phyloP scores from a whole-genome alignment of 2,113 vertebrate genomes.

The Caracal caracal region DNA sequence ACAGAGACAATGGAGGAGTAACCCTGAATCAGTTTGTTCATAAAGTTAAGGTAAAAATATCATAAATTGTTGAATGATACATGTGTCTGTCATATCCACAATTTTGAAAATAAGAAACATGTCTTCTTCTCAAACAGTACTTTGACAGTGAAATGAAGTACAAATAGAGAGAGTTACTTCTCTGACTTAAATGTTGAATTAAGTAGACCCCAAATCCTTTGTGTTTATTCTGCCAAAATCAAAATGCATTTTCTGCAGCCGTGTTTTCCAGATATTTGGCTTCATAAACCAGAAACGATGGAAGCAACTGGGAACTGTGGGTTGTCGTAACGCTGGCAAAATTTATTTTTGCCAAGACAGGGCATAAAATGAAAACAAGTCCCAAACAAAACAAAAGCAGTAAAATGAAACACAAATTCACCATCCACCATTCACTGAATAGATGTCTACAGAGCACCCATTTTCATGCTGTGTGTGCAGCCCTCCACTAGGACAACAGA shows the following conservation, averaged over 20 bases:
- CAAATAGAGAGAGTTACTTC: neutral
- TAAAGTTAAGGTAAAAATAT: neutral
- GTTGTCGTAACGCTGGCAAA: neutral
- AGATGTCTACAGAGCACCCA: neutral
- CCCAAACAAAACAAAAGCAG: slow-evolving; percentile 31
- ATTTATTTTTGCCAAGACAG: neutral
- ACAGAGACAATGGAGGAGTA: neutral
- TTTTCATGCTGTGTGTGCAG: neutral
- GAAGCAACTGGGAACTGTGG: neutral
- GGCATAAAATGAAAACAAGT: neutral
- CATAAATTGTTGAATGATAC: neutral
- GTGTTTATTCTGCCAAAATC: neutral
- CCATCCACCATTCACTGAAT: neutral
- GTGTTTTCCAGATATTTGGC: neutral
- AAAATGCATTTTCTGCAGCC: neutral
- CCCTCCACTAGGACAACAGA: neutral
- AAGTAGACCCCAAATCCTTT: neutral
- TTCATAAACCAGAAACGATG: neutral
- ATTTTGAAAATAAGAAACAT: neutral
- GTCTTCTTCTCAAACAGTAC: neutral
- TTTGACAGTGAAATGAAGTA: neutral
- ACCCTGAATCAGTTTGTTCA: neutral
- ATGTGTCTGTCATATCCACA: neutral
- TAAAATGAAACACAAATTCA: neutral
- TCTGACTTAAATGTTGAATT: neutral